These are phyloP conservation scores for Noctua pronuba DNA, from an alignment of 2,888 invertebrate species.

Conservation along the genomic window DNA sequence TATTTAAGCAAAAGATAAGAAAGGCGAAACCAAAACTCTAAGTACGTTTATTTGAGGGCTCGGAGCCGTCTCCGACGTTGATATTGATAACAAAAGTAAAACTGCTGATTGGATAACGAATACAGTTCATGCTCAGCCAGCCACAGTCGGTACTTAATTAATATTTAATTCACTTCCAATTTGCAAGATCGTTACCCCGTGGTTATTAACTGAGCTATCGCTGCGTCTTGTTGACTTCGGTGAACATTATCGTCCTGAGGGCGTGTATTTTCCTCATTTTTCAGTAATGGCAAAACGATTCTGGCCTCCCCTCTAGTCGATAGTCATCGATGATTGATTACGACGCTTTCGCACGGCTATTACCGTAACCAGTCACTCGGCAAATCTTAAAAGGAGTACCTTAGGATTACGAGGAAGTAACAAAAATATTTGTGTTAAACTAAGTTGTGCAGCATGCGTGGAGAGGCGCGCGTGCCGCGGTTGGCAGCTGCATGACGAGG, in stretches of 20 bases:
- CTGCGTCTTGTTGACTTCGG: slow-evolving; percentile 64
- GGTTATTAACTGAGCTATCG: slow-evolving; percentile 59
- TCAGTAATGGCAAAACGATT: slow-evolving; percentile 75
- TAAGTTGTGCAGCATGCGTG: background rate
- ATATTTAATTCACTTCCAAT: slow-evolving; percentile 62
- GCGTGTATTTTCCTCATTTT: slow-evolving; percentile 73
- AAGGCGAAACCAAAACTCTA: slow-evolving; percentile 36
- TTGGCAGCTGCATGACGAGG: background rate
- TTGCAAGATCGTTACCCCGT: slow-evolving; percentile 61
- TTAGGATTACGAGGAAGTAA: slow-evolving; percentile 67
- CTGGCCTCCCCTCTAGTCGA: slow-evolving; percentile 69
- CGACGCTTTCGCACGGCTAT: slow-evolving; percentile 73
- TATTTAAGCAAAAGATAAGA: slow-evolving; percentile 58
- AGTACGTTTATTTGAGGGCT: slow-evolving; percentile 55
- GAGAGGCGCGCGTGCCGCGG: background rate
- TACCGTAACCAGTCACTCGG: slow-evolving; percentile 77
- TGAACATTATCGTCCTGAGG: slow-evolving; percentile 69
- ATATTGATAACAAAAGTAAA: slow-evolving; percentile 57
- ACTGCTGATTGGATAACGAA: slow-evolving; percentile 52
- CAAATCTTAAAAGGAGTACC: slow-evolving; percentile 75
- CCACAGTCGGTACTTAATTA: slow-evolving; percentile 52
- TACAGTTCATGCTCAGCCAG: slow-evolving; percentile 38
- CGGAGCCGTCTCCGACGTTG: slow-evolving; percentile 9
- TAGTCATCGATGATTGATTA: slow-evolving; percentile 81
- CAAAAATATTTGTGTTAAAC: slow-evolving; percentile 46